Base-by-base conservation (phyloP, 1,140 invertebrate species). In the Forficula auricularia region DNA sequence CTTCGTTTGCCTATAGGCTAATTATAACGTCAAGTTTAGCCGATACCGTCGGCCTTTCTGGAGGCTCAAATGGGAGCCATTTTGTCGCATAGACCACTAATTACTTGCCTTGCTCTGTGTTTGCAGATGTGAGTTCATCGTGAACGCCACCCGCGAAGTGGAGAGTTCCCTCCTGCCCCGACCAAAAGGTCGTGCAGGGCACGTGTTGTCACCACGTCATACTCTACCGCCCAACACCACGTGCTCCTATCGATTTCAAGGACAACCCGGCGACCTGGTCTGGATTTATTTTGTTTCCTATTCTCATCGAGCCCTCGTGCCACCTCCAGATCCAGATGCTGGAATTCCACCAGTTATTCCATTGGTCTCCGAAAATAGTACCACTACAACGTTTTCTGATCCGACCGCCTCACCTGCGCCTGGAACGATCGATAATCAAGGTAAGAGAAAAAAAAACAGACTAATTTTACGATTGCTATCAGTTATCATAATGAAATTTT, bases 241-340 rank as follows among this genome's bases (percentile, higher is more conserved):
- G 9, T 90, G 85, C 61, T 79, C 75, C 13, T 89, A 85, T 71
- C 77, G 75, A 46, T 83, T 90, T 54, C 71, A 75, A 50, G 85
- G 84, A 13, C 70, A 72, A 38, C 68, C 73, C 16, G 75, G 73
- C 38, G 83, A 89, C 53, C 65, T 79, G 19, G 74, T 90, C 14
- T 90, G 86, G 85, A 66, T 89, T 31, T 87, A 83, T 56, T 89
- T 88, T 56, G 70, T 82, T 37, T 83, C 79, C 39, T 87, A 85
- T 59, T 75, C 74, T 38, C 77, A 82, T 47, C 70, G 51, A 12
- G 13, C 38, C 20, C 31, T 48, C 20, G 34, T 48, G 9, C 36
- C 43, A 16, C 35, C 35, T 8, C 19, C 9, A 3, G 37, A 39
- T 12, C 44, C 37, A 40, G 19, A 39, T 22, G 36, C 50, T 39